A percentile compares a stretch with the other conserved stretches of the same genome.
Evolutionary conservation across 2,888 invertebrate species (phyloP).

Genomic region (Clitarchus hookeri): DNA sequence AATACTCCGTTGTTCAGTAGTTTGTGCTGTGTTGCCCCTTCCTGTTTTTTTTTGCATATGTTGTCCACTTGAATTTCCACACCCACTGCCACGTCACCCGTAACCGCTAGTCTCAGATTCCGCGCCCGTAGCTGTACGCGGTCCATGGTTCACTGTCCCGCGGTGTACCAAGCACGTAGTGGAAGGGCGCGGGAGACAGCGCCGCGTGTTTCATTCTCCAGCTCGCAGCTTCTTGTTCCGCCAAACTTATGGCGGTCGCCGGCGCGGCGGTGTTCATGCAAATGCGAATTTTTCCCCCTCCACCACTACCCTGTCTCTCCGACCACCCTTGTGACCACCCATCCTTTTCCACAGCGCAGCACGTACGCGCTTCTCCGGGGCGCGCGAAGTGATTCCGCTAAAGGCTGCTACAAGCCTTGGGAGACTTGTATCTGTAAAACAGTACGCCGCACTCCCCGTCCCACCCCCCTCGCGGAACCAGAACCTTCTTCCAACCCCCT

Average conservation of each 20-base stretch:
- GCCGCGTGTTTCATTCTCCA: neutral
- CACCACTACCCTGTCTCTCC: neutral
- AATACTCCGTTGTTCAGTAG: no score
- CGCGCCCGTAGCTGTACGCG: neutral
- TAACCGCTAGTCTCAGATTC: neutral
- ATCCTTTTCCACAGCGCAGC: neutral
- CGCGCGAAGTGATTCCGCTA: neutral
- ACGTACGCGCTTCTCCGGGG: neutral
- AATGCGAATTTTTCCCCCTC: neutral
- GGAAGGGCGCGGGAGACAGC: neutral
- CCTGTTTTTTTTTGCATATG: no score
- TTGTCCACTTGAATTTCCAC: neutral
- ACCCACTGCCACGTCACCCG: neutral
- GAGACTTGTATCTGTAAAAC: slow-evolving; percentile 1
- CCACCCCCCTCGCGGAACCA: neutral
- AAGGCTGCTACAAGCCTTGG: neutral
- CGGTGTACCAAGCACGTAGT: neutral
- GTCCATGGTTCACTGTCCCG: neutral
- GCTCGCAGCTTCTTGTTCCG: neutral
- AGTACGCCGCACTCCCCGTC: neutral
- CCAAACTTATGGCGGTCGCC: neutral
- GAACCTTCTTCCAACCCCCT: neutral
- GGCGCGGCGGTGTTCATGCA: neutral
- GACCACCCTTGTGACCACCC: neutral
- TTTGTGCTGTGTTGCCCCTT: no score